Percentiles rank a stretch among this genome's conserved stretches.
Evolutionary conservation across 2,113 vertebrate species (phyloP).

Genomic region (Actenoides hombroni): DNA sequence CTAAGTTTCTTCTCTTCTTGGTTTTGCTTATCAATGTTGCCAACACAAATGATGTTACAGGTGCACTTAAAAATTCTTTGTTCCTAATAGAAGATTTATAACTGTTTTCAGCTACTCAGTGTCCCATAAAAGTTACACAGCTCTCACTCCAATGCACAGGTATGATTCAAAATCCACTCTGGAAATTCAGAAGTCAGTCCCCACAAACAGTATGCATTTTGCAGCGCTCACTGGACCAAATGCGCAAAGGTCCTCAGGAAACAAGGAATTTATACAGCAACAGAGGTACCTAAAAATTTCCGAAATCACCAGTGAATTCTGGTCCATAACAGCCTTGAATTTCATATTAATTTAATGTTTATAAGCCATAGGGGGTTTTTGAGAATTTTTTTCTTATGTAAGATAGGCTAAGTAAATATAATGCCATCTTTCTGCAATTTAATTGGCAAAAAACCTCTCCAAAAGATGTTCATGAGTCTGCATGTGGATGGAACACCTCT

Average conservation of each 20-base stretch:
- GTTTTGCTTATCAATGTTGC: background rate
- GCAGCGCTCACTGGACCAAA: background rate
- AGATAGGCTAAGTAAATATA: background rate
- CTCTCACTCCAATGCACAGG: background rate
- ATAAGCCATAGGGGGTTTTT: rapidly evolving
- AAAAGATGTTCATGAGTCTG: background rate
- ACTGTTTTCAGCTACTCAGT: background rate
- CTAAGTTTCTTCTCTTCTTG: background rate
- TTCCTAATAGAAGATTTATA: background rate
- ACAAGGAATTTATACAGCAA: background rate
- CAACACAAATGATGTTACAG: background rate
- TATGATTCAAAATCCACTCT: background rate
- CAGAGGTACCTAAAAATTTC: background rate
- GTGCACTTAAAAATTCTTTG: background rate
- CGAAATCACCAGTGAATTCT: background rate
- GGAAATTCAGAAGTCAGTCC: background rate
- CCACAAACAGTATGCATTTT: background rate
- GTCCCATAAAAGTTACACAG: background rate
- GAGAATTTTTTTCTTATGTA: background rate
- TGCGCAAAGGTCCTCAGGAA: background rate
- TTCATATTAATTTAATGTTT: background rate
- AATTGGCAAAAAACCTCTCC: background rate
- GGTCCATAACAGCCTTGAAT: background rate
- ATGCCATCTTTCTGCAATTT: background rate
- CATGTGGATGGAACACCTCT: background rate